phyloP scores from a whole-genome alignment of 1,140 invertebrate genomes.

The Drosophila baimaii region DNA sequence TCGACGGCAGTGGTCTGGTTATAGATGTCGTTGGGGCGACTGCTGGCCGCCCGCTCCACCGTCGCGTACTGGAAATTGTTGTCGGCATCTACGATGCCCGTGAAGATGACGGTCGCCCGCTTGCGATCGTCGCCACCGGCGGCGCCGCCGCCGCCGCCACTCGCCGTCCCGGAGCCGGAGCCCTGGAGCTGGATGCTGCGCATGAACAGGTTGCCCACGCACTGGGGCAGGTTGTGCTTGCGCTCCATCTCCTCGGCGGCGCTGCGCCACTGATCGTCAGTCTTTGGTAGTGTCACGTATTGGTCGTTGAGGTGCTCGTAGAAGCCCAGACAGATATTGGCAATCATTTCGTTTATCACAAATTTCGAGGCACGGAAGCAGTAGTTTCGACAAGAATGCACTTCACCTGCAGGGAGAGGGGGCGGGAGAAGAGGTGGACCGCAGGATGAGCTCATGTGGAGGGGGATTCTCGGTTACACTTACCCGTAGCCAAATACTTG shows the following conservation, averaged over 20 bases:
- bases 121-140: conserved; percentile 66
- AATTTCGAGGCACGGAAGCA: conserved; percentile 84
- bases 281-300: conserved; percentile 83
- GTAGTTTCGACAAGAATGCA: conserved; percentile 84
- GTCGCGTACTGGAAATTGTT: conserved; percentile 81
- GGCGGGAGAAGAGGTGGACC: neutral
- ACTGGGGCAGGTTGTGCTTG: conserved; percentile 73
- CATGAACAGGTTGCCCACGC: conserved; percentile 77
- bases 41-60: conserved; percentile 71
- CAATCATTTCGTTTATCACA: conserved; percentile 84
- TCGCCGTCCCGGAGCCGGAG: conserved; percentile 27
- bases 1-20: conserved; percentile 78
- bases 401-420: conserved; percentile 67
- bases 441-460: neutral
- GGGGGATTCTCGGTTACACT: conserved; percentile 1
- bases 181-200: conserved; percentile 77
- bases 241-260: conserved; percentile 74
- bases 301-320: conserved; percentile 82
- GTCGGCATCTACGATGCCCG: conserved; percentile 75
- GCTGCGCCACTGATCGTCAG: conserved; percentile 80
- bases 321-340: conserved; percentile 83
- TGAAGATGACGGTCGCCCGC: conserved; percentile 74
- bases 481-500: conserved; percentile 84
- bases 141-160: conserved; percentile 26
- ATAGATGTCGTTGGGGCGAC: conserved; percentile 72